These are phyloP conservation scores for Scaptomyza pallida DNA, from an alignment of 1,140 invertebrate species.

Conservation along the genomic window DNA sequence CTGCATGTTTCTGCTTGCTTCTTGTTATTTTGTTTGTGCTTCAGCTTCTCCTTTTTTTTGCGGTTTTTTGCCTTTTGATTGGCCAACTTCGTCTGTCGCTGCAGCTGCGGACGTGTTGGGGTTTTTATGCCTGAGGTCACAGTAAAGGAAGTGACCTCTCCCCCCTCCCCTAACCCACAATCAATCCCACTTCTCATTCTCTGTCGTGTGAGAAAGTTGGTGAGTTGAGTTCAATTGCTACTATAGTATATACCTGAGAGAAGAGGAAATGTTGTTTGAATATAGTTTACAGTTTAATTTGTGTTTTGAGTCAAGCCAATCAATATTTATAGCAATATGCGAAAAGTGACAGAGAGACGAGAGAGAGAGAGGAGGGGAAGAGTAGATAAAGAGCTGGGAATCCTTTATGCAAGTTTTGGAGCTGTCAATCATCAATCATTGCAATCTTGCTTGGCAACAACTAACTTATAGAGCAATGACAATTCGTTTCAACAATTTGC, in stretches of 20 bases:
- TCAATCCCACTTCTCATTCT: background rate
- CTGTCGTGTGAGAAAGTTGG: constrained; percentile 34
- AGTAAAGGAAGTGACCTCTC: constrained; percentile 66
- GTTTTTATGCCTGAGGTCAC: constrained; percentile 49
- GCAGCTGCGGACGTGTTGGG: constrained; percentile 53
- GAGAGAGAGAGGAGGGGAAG: too few species aligned
- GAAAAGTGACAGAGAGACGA: background rate
- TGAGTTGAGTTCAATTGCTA: background rate
- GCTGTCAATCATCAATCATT: constrained; percentile 42
- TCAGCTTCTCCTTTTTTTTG: constrained; percentile 28
- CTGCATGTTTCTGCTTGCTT: constrained; percentile 17
- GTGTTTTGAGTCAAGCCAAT: background rate
- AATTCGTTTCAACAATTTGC: constrained; percentile 60
- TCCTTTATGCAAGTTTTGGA: constrained; percentile 14
- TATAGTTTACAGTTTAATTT: constrained; percentile 5
- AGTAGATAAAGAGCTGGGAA: background rate
- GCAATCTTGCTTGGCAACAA: constrained; percentile 35
- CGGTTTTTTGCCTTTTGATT: constrained; percentile 70
- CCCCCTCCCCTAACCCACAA: too few species aligned
- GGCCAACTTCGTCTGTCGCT: constrained; percentile 40
- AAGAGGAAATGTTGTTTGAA: background rate
- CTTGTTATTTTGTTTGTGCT: constrained; percentile 1
- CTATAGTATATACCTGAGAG: background rate
- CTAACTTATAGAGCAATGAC: constrained; percentile 46
- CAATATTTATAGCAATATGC: background rate